Conservation (phyloP, 2,113 vertebrate species). For the Dipodomys spectabilis region DNA sequence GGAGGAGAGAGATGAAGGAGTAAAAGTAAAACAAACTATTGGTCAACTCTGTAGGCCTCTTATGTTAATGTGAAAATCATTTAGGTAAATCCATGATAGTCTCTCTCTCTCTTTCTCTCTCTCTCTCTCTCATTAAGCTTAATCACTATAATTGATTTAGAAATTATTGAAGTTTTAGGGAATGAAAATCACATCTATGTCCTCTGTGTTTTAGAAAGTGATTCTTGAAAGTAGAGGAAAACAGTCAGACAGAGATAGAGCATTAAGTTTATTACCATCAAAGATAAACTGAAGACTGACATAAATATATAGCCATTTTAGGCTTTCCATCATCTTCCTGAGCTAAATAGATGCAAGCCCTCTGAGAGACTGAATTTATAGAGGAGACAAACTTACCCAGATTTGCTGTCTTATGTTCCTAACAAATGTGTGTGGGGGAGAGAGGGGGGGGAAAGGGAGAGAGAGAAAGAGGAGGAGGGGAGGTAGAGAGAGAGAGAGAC, state of each 20-base stretch:
- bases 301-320: not conserved
- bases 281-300: not conserved
- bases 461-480: too few relatives aligned
- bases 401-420: not conserved
- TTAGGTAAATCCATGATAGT: not conserved
- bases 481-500: too few relatives aligned
- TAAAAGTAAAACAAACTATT: not conserved
- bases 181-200: not conserved
- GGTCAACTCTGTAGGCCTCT: not conserved
- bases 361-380: not conserved
- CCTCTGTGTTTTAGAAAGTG: conserved; percentile 21
- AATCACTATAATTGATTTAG: not conserved
- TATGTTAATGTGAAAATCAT: not conserved
- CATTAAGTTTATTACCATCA: not conserved
- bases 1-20: rapidly evolving
- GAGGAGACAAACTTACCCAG: not conserved
- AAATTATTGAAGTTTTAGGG: not conserved
- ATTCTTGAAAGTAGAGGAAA: conserved; percentile 45
- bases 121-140: not conserved
- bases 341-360: not conserved
- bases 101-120: not conserved
- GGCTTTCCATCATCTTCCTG: not conserved
- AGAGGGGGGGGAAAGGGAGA: too few relatives aligned
- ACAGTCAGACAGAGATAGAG: not conserved
- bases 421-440: not conserved